phyloP scores from a whole-genome alignment of 2,113 vertebrate species.

The Psophia crepitans region DNA sequence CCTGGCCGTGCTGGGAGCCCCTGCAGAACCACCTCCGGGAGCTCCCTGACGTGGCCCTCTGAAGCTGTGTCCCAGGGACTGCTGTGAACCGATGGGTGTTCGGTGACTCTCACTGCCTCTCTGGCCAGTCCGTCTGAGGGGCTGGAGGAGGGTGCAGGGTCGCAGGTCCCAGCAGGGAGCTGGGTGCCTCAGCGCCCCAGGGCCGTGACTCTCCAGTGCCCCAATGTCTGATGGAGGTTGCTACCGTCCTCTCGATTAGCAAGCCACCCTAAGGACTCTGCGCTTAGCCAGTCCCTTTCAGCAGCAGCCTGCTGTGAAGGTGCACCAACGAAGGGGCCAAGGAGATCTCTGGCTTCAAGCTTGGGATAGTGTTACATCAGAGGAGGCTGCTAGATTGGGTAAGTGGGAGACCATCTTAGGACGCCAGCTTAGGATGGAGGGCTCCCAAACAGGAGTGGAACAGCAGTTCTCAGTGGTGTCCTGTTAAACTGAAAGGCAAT shows the following conservation, averaged over 20 bases:
- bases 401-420: neutral
- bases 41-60: too few relatives aligned
- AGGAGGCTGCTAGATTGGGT: neutral
- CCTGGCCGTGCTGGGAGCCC: neutral
- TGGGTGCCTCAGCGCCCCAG: neutral
- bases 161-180: neutral
- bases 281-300: neutral
- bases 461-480: neutral
- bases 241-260: neutral
- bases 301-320: neutral
- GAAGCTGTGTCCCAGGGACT: too few relatives aligned
- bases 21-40: neutral
- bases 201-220: neutral
- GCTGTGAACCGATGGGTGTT: accelerated
- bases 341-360: neutral
- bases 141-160: neutral
- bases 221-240: neutral
- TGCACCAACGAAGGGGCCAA: accelerated
- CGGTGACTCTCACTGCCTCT: too few relatives aligned
- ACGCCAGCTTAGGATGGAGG: neutral
- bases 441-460: neutral
- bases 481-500: neutral
- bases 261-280: neutral
- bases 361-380: neutral
- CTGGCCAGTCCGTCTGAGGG: neutral